phyloP scores from a whole-genome alignment of 92 coral and sea anemone genomes.

The Hydrozoanthus gracilis region DNA sequence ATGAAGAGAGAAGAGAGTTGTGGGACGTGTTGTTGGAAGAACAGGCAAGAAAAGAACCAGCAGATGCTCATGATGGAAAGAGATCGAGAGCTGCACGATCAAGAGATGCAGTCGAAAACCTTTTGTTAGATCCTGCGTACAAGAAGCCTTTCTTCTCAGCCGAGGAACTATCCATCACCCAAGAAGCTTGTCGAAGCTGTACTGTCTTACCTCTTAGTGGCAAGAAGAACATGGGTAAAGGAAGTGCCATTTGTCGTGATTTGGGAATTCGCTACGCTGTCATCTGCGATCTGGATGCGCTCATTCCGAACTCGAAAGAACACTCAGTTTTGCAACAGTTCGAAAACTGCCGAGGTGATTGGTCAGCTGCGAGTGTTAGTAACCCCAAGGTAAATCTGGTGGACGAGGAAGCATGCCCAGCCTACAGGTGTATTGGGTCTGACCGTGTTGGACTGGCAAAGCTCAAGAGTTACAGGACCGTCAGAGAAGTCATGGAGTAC shows the following conservation, averaged over 20 bases:
- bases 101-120: constrained; percentile 47
- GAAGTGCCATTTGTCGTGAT: constrained; percentile 87
- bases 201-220: constrained; percentile 80
- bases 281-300: constrained; percentile 89
- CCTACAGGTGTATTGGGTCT: constrained; percentile 76
- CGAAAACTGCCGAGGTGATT: constrained; percentile 78
- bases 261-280: constrained; percentile 84
- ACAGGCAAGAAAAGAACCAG: not conserved
- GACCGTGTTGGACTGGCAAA: constrained; percentile 70
- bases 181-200: constrained; percentile 87
- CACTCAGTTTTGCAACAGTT: constrained; percentile 85
- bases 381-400: constrained; percentile 78
- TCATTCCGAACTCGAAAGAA: constrained; percentile 89
- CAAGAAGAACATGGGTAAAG: constrained; percentile 88
- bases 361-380: constrained; percentile 69
- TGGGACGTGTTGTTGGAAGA: constrained; percentile 65
- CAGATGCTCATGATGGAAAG: not conserved
- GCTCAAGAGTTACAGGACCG: constrained; percentile 71
- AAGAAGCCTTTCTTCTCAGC: constrained; percentile 69
- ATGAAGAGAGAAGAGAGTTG: constrained; percentile 73
- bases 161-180: constrained; percentile 72
- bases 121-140: constrained; percentile 77
- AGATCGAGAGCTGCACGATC: not conserved
- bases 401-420: constrained; percentile 88
- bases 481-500: constrained; percentile 81